These are phyloP conservation scores for Muricea muricata DNA, from an alignment of 92 coral and sea anemone genomes.

Conservation along the genomic window DNA sequence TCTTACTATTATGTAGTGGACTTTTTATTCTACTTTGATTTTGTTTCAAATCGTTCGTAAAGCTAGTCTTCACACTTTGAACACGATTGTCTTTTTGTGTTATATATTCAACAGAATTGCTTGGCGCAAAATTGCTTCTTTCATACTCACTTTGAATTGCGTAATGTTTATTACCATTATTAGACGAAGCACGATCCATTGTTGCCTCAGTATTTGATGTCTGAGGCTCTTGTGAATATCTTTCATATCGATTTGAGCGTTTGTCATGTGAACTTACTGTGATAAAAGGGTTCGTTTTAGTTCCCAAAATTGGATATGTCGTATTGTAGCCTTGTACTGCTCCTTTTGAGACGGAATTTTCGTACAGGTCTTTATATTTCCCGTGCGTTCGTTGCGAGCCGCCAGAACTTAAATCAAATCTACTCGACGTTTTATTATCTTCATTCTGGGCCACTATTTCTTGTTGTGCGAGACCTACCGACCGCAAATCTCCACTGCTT, in stretches of 20 bases:
- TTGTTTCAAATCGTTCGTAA: background rate
- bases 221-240: background rate
- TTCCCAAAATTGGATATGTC: background rate
- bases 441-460: no score
- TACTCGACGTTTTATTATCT: background rate
- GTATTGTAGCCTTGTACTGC: background rate
- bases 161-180: no score
- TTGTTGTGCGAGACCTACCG: background rate
- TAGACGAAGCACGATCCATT: no score
- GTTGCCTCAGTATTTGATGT: background rate
- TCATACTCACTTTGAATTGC: no score
- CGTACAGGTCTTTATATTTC: background rate
- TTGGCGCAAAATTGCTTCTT: no score
- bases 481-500: slow-evolving; percentile 8
- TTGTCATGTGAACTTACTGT: background rate
- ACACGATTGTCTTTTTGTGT: background rate
- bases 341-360: background rate
- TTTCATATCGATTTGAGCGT: background rate
- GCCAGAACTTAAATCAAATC: background rate
- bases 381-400: background rate
- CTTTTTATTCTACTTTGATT: background rate
- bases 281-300: background rate
- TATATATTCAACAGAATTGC: no score
- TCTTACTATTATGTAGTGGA: no score
- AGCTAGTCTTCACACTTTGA: background rate